A percentile compares a stretch with the other conserved stretches of the same genome.
Evolutionary conservation across 2,888 invertebrate genomes (phyloP).

Genomic region (Diabrotica balteata): DNA sequence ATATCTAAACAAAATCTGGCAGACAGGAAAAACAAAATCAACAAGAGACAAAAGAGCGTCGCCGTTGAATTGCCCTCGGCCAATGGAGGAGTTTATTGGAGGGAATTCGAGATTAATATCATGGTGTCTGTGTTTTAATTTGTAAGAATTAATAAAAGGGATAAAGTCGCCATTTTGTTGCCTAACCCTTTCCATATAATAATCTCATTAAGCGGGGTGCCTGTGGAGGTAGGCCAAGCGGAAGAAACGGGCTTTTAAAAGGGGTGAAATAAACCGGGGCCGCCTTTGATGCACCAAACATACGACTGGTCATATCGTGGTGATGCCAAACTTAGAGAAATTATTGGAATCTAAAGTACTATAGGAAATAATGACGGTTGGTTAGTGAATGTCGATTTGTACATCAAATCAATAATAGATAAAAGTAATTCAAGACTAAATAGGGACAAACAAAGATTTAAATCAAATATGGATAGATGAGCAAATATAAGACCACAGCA

Average conservation of each 20-base stretch:
- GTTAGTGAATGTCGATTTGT: too few relatives aligned
- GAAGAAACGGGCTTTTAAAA: conserved; percentile 53
- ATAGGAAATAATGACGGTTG: too few relatives aligned
- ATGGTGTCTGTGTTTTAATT: conserved; percentile 50
- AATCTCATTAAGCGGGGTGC: conserved; percentile 62
- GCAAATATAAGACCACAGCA: too few relatives aligned
- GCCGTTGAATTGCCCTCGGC: conserved; percentile 12
- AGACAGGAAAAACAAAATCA: conserved; percentile 17
- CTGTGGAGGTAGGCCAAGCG: conserved; percentile 59
- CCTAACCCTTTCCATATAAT: conserved; percentile 58
- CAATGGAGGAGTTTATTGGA: conserved; percentile 25
- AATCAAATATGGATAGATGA: too few relatives aligned
- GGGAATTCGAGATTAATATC: conserved; percentile 41
- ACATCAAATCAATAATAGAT: too few relatives aligned
- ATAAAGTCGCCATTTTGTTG: conserved; percentile 58
- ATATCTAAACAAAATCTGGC: conserved; percentile 18
- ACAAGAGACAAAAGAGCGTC: conserved; percentile 15
- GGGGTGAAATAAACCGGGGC: conserved; percentile 46
- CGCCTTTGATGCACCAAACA: conserved; percentile 38
- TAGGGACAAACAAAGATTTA: too few relatives aligned
- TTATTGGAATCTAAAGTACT: too few relatives aligned
- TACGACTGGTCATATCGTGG: conserved; percentile 30
- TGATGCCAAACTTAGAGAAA: conserved; percentile 10
- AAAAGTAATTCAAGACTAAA: too few relatives aligned
- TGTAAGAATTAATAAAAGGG: conserved; percentile 50